Conservation (phyloP, 2,113 vertebrate genomes). For the Grus americana region DNA sequence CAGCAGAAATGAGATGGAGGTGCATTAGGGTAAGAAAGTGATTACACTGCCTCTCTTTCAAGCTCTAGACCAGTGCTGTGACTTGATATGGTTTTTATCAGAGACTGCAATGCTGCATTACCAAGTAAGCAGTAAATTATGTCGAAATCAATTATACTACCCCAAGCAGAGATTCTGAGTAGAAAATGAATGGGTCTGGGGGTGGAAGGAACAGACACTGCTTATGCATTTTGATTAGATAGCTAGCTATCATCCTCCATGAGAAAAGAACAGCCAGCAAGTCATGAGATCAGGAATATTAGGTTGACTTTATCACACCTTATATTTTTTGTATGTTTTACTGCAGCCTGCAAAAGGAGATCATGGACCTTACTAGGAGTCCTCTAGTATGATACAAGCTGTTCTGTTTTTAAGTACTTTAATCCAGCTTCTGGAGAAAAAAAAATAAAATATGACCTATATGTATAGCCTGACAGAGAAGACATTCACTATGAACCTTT, state of each 20-base stretch:
- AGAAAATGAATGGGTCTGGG: conserved; percentile 74
- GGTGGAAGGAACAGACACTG: conserved; percentile 68
- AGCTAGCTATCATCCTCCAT: conserved; percentile 63
- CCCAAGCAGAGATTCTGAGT: conserved; percentile 78
- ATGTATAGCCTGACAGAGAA: not conserved
- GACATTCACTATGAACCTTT: not conserved
- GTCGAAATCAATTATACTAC: conserved; percentile 86
- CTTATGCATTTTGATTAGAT: conserved; percentile 87
- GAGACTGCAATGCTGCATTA: conserved; percentile 88
- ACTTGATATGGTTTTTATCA: conserved; percentile 90
- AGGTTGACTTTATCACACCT: conserved; percentile 14
- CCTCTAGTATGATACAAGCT: not conserved
- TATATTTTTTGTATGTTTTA: conserved; percentile 9
- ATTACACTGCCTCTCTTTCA: conserved; percentile 84
- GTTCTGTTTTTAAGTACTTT: not conserved
- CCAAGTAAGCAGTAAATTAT: conserved; percentile 91
- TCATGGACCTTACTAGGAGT: not conserved
- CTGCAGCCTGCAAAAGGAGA: not conserved
- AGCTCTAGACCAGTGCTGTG: conserved; percentile 77
- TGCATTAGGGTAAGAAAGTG: conserved; percentile 77
- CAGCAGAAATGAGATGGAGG: conserved; percentile 66
- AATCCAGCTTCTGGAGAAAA: not conserved
- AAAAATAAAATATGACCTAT: not conserved
- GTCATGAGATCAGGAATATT: conserved; percentile 51
- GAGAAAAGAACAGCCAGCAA: conserved; percentile 39